phyloP scores from a whole-genome alignment of 2,797 vertebrate species.

The Pagetopsis macropterus region DNA sequence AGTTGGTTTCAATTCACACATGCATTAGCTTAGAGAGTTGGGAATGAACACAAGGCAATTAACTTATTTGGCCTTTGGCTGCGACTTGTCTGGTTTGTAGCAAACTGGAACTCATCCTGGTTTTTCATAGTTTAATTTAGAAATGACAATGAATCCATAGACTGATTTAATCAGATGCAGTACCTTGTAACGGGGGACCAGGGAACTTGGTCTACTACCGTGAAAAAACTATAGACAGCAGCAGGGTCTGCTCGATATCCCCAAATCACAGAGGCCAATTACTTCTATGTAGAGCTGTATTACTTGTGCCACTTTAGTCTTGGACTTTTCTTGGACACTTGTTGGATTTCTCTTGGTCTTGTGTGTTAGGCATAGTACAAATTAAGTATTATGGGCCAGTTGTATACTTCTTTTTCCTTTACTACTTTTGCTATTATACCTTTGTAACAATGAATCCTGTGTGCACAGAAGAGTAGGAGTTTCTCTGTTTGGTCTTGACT shows the following conservation, averaged over 20 bases:
- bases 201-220: conserved; percentile 17
- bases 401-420: too few relatives aligned
- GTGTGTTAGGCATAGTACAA: too few relatives aligned
- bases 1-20: conserved; percentile 77
- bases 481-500: too few relatives aligned
- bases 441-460: too few relatives aligned
- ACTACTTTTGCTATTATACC: too few relatives aligned
- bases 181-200: conserved; percentile 25
- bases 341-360: too few relatives aligned
- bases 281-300: conserved; percentile 8
- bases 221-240: conserved; percentile 26
- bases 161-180: conserved; percentile 35
- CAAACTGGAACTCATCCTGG: conserved; percentile 62
- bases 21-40: conserved; percentile 77
- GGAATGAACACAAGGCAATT: conserved; percentile 80
- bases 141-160: conserved; percentile 29
- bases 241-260: conserved; percentile 44
- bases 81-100: conserved; percentile 71
- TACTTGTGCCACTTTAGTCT: too few relatives aligned
- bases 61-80: conserved; percentile 82
- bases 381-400: too few relatives aligned
- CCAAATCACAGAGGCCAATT: conserved; percentile 65
- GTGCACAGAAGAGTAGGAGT: too few relatives aligned
- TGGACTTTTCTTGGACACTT: too few relatives aligned
- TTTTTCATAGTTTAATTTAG: conserved; percentile 71